Conservation (phyloP, 2,888 invertebrate species). For the Malthinus flaveolus region DNA sequence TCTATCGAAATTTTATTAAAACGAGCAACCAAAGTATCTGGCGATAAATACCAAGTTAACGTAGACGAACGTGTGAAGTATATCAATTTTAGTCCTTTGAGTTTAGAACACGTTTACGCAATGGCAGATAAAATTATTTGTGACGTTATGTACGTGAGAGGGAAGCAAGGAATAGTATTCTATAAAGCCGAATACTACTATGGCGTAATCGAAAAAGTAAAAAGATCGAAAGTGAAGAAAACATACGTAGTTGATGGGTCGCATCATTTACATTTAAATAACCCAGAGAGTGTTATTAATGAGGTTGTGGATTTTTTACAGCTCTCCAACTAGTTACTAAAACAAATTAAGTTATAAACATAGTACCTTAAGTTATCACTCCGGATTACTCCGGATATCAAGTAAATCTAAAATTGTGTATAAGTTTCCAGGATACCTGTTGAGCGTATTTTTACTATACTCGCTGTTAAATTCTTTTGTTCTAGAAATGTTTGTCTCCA, state of each 20-base stretch:
- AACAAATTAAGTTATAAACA: no score
- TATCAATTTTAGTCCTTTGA: constrained; percentile 69
- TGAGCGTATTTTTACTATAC: no score
- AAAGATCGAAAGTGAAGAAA: neutral
- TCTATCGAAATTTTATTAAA: constrained; percentile 74
- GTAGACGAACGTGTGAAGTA: constrained; percentile 78
- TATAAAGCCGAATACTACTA: constrained; percentile 71
- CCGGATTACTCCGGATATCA: no score
- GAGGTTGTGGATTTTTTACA: no score
- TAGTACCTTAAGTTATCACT: no score
- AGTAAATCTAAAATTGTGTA: no score
- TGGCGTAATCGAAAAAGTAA: constrained; percentile 62
- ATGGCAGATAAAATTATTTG: constrained; percentile 75
- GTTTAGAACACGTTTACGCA: constrained; percentile 66
- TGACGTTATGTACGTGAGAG: constrained; percentile 78
- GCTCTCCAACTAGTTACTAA: no score
- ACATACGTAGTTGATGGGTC: neutral
- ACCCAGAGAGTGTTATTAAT: neutral
- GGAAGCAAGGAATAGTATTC: constrained; percentile 70
- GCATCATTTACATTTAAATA: constrained; percentile 12
- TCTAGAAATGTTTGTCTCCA: no score
- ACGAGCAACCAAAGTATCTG: constrained; percentile 67
- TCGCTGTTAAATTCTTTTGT: no score
- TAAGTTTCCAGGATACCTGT: no score
- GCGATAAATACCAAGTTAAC: constrained; percentile 56